A percentile compares a stretch with the other conserved stretches of the same genome.
Conservation (phyloP, 2,888 invertebrate species). For the Alloscopus bannaensis region DNA sequence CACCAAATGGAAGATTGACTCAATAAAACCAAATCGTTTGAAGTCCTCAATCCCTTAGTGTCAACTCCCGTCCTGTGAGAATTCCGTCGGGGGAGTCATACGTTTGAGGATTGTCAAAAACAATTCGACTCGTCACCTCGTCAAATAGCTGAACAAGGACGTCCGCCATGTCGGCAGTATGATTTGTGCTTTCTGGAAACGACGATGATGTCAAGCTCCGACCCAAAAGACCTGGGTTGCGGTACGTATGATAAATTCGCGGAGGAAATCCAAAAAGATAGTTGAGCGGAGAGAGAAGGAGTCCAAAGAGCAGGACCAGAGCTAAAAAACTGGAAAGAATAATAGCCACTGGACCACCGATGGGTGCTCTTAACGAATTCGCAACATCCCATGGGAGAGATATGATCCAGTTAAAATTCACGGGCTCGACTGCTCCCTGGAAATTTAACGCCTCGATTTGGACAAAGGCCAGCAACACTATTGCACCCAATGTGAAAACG, state of each 20-base stretch:
- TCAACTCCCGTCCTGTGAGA: constrained; percentile 43
- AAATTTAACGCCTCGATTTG: constrained; percentile 31
- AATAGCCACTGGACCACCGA: constrained; percentile 60
- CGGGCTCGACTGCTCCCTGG: constrained; percentile 54
- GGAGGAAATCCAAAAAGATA: constrained; percentile 70
- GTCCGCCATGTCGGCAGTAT: constrained; percentile 45
- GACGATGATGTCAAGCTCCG: constrained; percentile 36
- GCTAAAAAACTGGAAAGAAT: constrained; percentile 62
- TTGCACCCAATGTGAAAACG: too few species aligned
- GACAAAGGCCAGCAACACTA: constrained; percentile 13
- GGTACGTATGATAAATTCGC: constrained; percentile 62
- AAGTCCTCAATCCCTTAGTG: constrained; percentile 5
- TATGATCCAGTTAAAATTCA: constrained; percentile 68
- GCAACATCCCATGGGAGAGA: constrained; percentile 71
- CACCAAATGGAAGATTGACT: constrained; percentile 67
- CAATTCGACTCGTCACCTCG: constrained; percentile 24
- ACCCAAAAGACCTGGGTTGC: constrained; percentile 39
- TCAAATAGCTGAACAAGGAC: constrained; percentile 46
- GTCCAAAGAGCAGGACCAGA: constrained; percentile 67
- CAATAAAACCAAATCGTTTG: constrained; percentile 59
- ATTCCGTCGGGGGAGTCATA: constrained; percentile 27
- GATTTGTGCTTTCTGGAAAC: constrained; percentile 18
- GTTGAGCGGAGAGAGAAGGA: constrained; percentile 66
- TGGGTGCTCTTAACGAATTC: constrained; percentile 69
- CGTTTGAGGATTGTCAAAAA: constrained; percentile 40